Evolutionary conservation across 1,140 invertebrate species (phyloP), one percentile per base, ranked within the genome.

Genomic region (Sminthurides bifidus): DNA sequence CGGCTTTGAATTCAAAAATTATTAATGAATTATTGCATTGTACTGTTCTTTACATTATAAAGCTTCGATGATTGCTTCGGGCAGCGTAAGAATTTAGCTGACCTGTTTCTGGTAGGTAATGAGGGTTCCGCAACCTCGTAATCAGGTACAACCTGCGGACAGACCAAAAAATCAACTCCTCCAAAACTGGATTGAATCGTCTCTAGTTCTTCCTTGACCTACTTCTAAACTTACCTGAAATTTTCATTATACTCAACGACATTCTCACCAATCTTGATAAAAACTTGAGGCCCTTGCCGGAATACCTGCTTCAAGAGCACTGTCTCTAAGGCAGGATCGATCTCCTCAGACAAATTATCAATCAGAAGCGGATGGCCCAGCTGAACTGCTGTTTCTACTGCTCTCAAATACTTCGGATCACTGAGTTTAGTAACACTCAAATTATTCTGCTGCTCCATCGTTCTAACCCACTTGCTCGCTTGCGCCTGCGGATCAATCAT

Each of bases 401-500:
- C 74, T 45, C 82, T 72, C 24, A 85, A 76, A 71, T 91, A 93
- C 71, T 91, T 84, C 0, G 72, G 46, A 74, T 93, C 88, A 2
- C 83, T 85, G 24, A 87, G 75, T 72, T 93, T 93, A 23, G 94
- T 81, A 3, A 92, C 77, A 43, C 75, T 72, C 1, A 95, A 68
- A 60, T 83, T 78, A 66, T 92, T 92, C 10, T 81, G 75, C 54
- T 84, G 85, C 69, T 96, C 91, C 80, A 93, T 84, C 68, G 87
- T 92, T 70, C 92, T 92, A 6, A 96, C 78, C 91, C 91, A 95
- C 70, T 92, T 89, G 67, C 89, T 93, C 0, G 91, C 92, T 77
- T 94, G 90, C 43, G 81, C 85, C 75, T 96, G 91, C 0, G 92
- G 92, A 73, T 96, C 92, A 56, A 96, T 93, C 80, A 96, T 87